Evolutionary conservation across 1,140 invertebrate genomes (phyloP).

Genomic region (Streblospio benedicti): DNA sequence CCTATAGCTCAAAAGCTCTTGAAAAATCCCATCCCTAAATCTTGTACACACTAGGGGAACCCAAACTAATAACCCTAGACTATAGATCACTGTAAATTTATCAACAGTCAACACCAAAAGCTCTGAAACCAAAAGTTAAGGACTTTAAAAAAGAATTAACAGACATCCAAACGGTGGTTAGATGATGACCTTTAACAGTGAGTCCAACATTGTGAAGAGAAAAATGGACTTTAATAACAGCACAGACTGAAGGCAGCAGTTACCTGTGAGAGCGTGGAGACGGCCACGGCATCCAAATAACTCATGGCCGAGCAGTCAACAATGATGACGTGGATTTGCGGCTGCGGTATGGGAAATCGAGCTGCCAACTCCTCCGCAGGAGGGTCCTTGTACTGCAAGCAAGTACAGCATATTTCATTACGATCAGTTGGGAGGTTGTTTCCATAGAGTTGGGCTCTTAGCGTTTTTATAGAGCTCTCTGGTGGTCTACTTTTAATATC

Average conservation of each 20-base stretch:
- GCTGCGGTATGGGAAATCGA: not conserved
- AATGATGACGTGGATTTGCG: slow-evolving; percentile 22
- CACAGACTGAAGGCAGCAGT: not conserved
- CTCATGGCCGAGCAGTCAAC: slow-evolving; percentile 35
- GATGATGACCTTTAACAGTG: too few species aligned
- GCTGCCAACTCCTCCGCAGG: not conserved
- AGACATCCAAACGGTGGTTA: too few species aligned
- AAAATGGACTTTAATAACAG: not conserved
- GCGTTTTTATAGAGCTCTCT: not conserved
- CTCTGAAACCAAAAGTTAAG: too few species aligned
- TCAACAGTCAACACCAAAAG: too few species aligned
- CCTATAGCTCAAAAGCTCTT: too few species aligned
- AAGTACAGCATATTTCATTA: not conserved
- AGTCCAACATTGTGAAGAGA: too few species aligned
- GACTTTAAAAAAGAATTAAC: too few species aligned
- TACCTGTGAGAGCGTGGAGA: slow-evolving; percentile 29
- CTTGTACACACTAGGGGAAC: too few species aligned
- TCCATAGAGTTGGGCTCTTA: not conserved
- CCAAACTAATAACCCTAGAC: too few species aligned
- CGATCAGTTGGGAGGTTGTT: not conserved
- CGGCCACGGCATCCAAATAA: slow-evolving; percentile 35
- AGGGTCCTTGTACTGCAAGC: not conserved
- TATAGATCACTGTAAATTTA: too few species aligned
- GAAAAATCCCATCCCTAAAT: too few species aligned
- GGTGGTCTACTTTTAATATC: not conserved